Conservation (phyloP, 2,888 invertebrate species). For the Andrena hattorfiana region DNA sequence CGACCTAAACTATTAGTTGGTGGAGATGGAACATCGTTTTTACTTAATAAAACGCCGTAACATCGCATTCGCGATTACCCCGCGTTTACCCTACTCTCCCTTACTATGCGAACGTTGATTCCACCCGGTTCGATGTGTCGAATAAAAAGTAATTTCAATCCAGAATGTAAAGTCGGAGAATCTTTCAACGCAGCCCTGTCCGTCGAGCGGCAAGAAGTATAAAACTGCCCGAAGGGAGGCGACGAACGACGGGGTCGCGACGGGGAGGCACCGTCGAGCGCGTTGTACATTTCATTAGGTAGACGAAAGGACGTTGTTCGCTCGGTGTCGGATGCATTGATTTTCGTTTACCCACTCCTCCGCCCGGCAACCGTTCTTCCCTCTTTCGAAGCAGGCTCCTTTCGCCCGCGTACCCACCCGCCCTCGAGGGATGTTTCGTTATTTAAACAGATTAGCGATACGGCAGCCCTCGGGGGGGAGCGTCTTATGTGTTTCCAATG, state of each 20-base stretch:
- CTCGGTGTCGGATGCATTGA: constrained; percentile 80
- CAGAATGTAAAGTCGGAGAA: constrained; percentile 1
- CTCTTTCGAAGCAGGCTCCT: constrained; percentile 56
- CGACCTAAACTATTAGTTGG: too few relatives aligned
- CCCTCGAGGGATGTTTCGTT: constrained; percentile 83
- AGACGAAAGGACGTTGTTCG: constrained; percentile 65
- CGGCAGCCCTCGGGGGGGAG: constrained; percentile 77
- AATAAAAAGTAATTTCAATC: too few relatives aligned
- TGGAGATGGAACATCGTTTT: too few relatives aligned
- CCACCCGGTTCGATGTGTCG: too few relatives aligned
- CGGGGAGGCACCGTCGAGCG: constrained; percentile 16
- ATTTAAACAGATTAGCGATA: constrained; percentile 85
- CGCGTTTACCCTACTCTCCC: too few relatives aligned
- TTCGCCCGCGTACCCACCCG: constrained; percentile 34
- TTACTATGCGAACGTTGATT: too few relatives aligned
- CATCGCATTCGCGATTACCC: too few relatives aligned
- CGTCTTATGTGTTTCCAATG: constrained; percentile 83
- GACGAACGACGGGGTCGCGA: neutral
- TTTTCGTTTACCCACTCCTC: constrained; percentile 82
- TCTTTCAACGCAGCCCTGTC: neutral
- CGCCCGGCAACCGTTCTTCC: constrained; percentile 41
- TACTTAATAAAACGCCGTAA: too few relatives aligned
- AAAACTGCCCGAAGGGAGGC: neutral
- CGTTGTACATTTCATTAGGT: constrained; percentile 67
- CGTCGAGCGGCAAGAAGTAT: neutral